Conservation (phyloP, 2,888 invertebrate species). For the Sphaeridia pumilis region DNA sequence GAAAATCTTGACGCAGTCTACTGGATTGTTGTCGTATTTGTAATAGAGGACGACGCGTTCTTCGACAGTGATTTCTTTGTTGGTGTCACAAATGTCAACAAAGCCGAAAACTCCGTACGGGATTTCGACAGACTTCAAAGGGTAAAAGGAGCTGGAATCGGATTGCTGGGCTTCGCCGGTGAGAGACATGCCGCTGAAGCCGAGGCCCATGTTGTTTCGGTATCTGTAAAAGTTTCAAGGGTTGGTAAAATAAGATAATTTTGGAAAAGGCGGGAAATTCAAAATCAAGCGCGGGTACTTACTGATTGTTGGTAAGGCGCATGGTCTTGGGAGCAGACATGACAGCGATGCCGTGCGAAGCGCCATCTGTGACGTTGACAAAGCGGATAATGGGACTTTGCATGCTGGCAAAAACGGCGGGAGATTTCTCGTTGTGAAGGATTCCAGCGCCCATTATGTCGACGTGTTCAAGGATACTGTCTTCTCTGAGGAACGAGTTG, state of each 20-base stretch:
- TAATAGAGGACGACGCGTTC: slow-evolving; percentile 86
- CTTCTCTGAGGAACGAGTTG: slow-evolving; percentile 53
- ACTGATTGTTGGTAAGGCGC: slow-evolving; percentile 58
- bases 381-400: slow-evolving; percentile 70
- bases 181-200: slow-evolving; percentile 74
- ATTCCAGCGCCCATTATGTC: slow-evolving; percentile 88
- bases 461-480: slow-evolving; percentile 66
- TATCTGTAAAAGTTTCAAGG: slow-evolving; percentile 44
- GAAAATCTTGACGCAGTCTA: slow-evolving; percentile 96
- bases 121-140: slow-evolving; percentile 59
- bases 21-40: slow-evolving; percentile 90
- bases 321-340: slow-evolving; percentile 73
- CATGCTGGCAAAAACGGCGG: slow-evolving; percentile 79
- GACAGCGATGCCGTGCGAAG: slow-evolving; percentile 82
- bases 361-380: slow-evolving; percentile 70
- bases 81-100: slow-evolving; percentile 90
- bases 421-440: slow-evolving; percentile 85
- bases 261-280: background rate
- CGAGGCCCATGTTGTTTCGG: slow-evolving; percentile 73
- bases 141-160: slow-evolving; percentile 76
- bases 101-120: slow-evolving; percentile 88
- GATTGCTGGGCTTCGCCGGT: slow-evolving; percentile 86
- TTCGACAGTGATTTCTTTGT: slow-evolving; percentile 78
- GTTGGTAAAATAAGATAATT: background rate
- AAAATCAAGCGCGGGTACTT: too few species aligned